Evolutionary conservation across 2,888 invertebrate species (phyloP).

Genomic region (Thecophora atra): DNA sequence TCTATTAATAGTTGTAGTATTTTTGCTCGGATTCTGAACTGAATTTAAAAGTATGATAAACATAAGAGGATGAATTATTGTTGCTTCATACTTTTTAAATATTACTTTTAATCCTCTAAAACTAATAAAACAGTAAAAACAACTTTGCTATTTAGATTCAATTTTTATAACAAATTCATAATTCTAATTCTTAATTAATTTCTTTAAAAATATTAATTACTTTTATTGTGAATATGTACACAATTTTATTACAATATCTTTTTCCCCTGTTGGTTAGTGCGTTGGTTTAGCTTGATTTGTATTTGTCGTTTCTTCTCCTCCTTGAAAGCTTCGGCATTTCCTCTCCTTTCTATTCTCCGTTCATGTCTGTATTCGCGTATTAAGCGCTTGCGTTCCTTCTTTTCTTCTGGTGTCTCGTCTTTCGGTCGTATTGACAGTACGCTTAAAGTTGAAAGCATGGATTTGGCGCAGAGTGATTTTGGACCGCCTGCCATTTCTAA

Average conservation of each 20-base stretch:
- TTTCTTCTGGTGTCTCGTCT: conserved; percentile 81
- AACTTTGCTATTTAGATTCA: too few relatives aligned
- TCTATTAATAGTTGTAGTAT: too few relatives aligned
- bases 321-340: conserved; percentile 82
- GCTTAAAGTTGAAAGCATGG: conserved; percentile 75
- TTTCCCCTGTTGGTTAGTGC: conserved; percentile 78
- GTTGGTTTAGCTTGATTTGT: conserved; percentile 80
- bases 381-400: conserved; percentile 78
- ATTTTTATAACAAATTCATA: too few relatives aligned
- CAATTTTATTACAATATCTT: conserved; percentile 65
- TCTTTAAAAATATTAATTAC: too few relatives aligned
- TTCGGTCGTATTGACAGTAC: conserved; percentile 76
- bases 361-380: conserved; percentile 83
- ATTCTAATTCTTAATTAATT: too few relatives aligned
- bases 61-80: too few relatives aligned
- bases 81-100: too few relatives aligned
- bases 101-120: too few relatives aligned
- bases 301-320: conserved; percentile 85
- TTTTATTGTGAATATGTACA: too few relatives aligned
- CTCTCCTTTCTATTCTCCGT: conserved; percentile 82
- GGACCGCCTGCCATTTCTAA: conserved; percentile 61
- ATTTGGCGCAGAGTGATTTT: conserved; percentile 72
- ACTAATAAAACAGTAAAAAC: too few relatives aligned
- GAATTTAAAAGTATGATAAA: too few relatives aligned
- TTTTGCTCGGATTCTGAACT: too few relatives aligned